These are phyloP conservation scores for Machimus rusticus DNA, from an alignment of 2,888 invertebrate species.

Conservation along the genomic window DNA sequence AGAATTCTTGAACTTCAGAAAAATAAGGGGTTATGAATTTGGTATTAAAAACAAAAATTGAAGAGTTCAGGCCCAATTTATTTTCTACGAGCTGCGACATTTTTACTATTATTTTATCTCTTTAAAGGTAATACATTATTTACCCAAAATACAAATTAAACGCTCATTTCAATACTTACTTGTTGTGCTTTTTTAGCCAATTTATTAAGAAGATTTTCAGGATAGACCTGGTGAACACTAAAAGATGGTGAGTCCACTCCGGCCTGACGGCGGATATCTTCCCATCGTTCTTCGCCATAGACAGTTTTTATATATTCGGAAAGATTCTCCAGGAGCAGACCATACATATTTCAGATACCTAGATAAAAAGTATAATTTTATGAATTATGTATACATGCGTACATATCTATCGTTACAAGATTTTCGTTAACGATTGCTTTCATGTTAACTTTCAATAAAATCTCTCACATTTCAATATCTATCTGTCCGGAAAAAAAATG, in stretches of 20 bases:
- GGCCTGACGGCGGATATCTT: constrained; percentile 84
- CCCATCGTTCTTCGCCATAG: constrained; percentile 96
- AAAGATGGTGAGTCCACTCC: constrained; percentile 88
- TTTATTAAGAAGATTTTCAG: constrained; percentile 85
- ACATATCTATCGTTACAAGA: background rate
- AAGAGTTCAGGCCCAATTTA: too few species aligned
- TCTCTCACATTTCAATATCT: background rate
- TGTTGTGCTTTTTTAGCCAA: constrained; percentile 86
- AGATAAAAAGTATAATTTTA: background rate
- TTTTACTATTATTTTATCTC: too few species aligned
- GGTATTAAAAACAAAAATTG: too few species aligned
- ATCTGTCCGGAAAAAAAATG: background rate
- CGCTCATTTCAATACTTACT: constrained; percentile 64
- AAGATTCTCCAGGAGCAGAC: constrained; percentile 91
- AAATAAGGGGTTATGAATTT: too few species aligned
- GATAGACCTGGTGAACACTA: constrained; percentile 91
- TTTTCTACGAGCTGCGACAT: too few species aligned
- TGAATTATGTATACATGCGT: background rate
- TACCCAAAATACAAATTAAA: background rate
- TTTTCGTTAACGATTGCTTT: background rate
- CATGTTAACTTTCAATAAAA: background rate
- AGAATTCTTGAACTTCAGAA: too few species aligned
- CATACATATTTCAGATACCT: constrained; percentile 77
- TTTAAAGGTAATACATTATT: background rate
- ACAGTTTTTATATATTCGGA: constrained; percentile 89